phyloP scores from a whole-genome alignment of 2,113 vertebrate genomes.

The Oncorhynchus keta region DNA sequence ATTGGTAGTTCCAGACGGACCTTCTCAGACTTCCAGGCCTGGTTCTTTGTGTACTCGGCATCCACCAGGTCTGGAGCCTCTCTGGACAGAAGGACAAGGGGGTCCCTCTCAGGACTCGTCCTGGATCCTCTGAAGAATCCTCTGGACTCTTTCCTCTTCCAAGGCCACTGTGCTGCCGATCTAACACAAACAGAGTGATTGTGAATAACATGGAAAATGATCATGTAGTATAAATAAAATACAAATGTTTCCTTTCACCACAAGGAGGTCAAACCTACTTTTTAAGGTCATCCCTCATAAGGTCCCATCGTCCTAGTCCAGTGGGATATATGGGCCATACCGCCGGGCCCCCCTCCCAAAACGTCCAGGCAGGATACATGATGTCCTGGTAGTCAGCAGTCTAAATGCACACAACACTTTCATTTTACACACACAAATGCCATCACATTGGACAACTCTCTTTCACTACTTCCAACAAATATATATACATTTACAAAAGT shows the following conservation, averaged over 20 bases:
- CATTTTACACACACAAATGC: neutral
- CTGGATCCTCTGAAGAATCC: constrained; percentile 96
- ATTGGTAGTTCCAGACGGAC: constrained; percentile 61
- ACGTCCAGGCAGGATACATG: constrained; percentile 99
- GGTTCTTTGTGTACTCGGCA: constrained; percentile 97
- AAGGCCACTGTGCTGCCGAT: constrained; percentile 89
- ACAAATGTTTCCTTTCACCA: neutral
- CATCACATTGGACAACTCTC: neutral
- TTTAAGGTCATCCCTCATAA: constrained; percentile 89
- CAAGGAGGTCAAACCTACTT: constrained; percentile 68
- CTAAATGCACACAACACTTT: constrained; percentile 57
- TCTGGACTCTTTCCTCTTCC: constrained; percentile 88
- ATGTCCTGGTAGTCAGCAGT: constrained; percentile 91
- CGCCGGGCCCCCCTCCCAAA: constrained; percentile 98
- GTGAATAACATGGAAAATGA: neutral
- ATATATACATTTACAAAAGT: too few species aligned
- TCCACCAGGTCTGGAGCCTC: constrained; percentile 88
- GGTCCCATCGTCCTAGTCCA: constrained; percentile 95
- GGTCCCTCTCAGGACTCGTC: constrained; percentile 95
- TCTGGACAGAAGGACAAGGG: constrained; percentile 91
- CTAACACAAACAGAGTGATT: constrained; percentile 61
- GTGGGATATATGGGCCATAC: constrained; percentile 98
- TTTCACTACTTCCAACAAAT: neutral
- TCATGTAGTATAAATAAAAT: neutral
- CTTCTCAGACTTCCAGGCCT: constrained; percentile 98